phyloP scores from a whole-genome alignment of 2,888 invertebrate genomes.

The Pyrocoelia pectoralis region DNA sequence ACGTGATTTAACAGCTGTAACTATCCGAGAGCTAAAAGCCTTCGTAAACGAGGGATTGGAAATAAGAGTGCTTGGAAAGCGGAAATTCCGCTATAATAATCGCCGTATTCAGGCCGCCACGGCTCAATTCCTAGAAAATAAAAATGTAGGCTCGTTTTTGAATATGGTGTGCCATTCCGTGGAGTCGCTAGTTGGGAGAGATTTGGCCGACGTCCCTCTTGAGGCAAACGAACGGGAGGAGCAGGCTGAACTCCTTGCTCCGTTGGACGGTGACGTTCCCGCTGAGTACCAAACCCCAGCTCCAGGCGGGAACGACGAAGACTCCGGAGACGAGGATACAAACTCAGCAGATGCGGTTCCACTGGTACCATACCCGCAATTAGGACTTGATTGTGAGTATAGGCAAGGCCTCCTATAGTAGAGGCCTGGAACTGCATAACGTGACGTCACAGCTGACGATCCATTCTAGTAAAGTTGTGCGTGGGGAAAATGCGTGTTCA shows the following conservation, averaged over 20 bases:
- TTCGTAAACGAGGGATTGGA: neutral
- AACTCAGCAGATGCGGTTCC: neutral
- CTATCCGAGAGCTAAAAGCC: neutral
- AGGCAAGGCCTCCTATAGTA: too few relatives aligned
- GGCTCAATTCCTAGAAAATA: neutral
- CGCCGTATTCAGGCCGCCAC: neutral
- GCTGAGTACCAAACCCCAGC: constrained; percentile 1
- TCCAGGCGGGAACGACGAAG: too few relatives aligned
- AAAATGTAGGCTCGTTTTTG: constrained; percentile 1
- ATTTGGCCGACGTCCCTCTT: constrained; percentile 2
- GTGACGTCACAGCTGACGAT: too few relatives aligned
- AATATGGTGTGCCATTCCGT: constrained; percentile 5
- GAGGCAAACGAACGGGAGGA: neutral
- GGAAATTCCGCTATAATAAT: constrained; percentile 3
- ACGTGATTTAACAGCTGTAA: neutral
- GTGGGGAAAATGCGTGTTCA: too few relatives aligned
- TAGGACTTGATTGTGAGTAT: constrained; percentile 11
- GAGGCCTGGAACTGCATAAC: too few relatives aligned
- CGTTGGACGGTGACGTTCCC: constrained; percentile 6
- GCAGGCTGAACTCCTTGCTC: constrained; percentile 10
- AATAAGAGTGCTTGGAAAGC: neutral
- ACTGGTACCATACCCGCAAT: constrained; percentile 9
- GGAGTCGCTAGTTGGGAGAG: constrained; percentile 7
- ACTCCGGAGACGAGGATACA: too few relatives aligned
- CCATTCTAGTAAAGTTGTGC: too few relatives aligned